Conservation (phyloP, 1,140 invertebrate genomes). For the Himalopsyche phryganea region DNA sequence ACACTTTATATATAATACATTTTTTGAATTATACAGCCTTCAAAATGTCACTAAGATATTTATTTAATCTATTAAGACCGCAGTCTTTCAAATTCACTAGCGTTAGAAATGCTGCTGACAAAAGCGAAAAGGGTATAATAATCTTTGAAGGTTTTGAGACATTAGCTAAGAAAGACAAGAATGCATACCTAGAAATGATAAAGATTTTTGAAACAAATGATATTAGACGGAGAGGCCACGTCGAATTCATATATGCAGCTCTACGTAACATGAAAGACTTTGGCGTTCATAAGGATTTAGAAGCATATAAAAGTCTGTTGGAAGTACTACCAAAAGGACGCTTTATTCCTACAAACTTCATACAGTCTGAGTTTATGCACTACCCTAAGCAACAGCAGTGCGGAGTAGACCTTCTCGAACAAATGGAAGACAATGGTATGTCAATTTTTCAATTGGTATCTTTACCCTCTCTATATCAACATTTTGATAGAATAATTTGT, state of each 20-base stretch:
- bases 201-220: conserved; percentile 64
- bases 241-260: conserved; percentile 91
- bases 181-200: conserved; percentile 71
- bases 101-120: neutral
- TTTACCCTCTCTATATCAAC: too few species aligned
- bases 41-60: conserved; percentile 15
- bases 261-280: conserved; percentile 86
- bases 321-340: conserved; percentile 91
- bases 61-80: conserved; percentile 14
- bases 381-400: conserved; percentile 94
- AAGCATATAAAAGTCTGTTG: conserved; percentile 86
- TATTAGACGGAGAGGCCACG: conserved; percentile 69
- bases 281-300: conserved; percentile 84
- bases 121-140: conserved; percentile 39
- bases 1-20: too few species aligned
- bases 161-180: conserved; percentile 64
- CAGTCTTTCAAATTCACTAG: conserved; percentile 1
- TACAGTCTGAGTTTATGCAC: conserved; percentile 86
- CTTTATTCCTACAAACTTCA: conserved; percentile 75
- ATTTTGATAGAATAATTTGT: too few species aligned
- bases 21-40: too few species aligned
- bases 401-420: conserved; percentile 77
- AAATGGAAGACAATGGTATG: conserved; percentile 87
- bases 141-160: conserved; percentile 53
- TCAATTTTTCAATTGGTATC: too few species aligned